Evolutionary conservation across 2,888 invertebrate genomes (phyloP).

Genomic region (Thelaira solivaga): DNA sequence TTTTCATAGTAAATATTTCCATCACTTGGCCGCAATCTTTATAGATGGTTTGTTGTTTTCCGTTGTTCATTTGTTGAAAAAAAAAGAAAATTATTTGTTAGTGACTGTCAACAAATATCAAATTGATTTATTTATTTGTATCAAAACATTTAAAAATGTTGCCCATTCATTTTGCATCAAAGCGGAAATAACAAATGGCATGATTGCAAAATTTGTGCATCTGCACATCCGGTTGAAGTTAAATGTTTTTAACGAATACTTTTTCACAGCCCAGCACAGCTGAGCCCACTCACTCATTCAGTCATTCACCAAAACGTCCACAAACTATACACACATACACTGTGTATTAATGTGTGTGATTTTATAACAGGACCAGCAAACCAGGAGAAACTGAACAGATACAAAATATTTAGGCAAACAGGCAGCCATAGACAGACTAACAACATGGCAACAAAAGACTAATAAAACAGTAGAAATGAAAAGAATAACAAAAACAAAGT

Average conservation of each 20-base stretch:
- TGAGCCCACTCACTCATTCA: conserved; percentile 23
- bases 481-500: too few species aligned
- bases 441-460: not conserved
- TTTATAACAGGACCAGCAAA: not conserved
- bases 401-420: not conserved
- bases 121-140: conserved; percentile 59
- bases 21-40: not conserved
- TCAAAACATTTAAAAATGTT: conserved; percentile 49
- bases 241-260: conserved; percentile 47
- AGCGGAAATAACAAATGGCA: conserved; percentile 63
- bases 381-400: conserved; percentile 21
- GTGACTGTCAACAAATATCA: conserved; percentile 55
- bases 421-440: not conserved
- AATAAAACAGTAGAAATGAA: not conserved
- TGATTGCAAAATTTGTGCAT: conserved; percentile 60
- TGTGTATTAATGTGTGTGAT: not conserved
- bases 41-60: conserved; percentile 16
- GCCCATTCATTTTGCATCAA: conserved; percentile 57
- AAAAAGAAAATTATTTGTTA: not conserved
- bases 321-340: not conserved
- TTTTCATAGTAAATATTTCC: not conserved
- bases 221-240: conserved; percentile 53
- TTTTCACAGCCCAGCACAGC: conserved; percentile 46
- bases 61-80: not conserved
- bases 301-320: not conserved